phyloP scores from a whole-genome alignment of 2,113 vertebrate genomes.

The Pituophis catenifer region DNA sequence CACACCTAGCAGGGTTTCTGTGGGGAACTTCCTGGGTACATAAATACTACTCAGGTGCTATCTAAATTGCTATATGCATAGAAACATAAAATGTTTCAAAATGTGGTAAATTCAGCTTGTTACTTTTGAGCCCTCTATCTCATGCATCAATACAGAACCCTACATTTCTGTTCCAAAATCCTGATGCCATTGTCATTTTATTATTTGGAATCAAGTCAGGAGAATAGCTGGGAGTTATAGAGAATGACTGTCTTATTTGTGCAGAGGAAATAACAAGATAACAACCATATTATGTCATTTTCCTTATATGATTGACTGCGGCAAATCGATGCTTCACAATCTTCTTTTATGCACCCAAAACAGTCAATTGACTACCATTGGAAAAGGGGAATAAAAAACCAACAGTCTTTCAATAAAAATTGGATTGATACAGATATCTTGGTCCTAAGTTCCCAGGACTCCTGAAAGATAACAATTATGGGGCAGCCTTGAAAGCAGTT shows the following conservation, averaged over 20 bases:
- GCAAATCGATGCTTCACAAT: not conserved
- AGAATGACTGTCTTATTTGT: not conserved
- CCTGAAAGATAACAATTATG: not conserved
- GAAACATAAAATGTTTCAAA: too few species aligned
- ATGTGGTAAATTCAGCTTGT: too few species aligned
- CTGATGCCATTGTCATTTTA: not conserved
- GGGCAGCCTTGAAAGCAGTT: not conserved
- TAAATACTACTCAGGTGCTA: not conserved
- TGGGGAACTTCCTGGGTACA: slow-evolving; percentile 7
- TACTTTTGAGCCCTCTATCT: not conserved
- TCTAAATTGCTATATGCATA: not conserved
- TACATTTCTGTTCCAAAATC: not conserved
- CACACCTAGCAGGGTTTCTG: slow-evolving; percentile 25
- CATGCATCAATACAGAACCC: not conserved
- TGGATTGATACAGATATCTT: not conserved
- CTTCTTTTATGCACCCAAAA: not conserved
- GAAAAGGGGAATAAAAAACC: not conserved
- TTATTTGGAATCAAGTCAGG: not conserved
- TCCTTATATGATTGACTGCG: not conserved
- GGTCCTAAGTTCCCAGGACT: not conserved
- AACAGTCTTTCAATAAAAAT: not conserved
- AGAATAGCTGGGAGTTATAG: not conserved
- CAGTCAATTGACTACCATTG: not conserved
- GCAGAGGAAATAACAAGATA: not conserved
- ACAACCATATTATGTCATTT: not conserved